Evolutionary conservation across 2,113 vertebrate genomes (phyloP), one percentile per base, ranked within the genome.

Genomic region (Austrofundulus limnaeus): DNA sequence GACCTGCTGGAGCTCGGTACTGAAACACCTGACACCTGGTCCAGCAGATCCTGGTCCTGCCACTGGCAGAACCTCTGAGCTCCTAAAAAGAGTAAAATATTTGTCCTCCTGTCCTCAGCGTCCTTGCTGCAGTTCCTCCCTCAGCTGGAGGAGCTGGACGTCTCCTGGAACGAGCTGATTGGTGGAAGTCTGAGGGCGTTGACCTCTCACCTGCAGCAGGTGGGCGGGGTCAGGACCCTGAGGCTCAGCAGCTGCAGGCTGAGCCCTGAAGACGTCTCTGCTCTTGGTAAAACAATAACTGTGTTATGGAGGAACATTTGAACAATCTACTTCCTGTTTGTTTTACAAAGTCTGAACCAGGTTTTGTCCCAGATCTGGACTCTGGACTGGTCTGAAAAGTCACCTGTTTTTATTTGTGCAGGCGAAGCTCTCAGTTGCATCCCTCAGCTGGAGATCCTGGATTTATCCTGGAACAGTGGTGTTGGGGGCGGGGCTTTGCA

Each of bases 141-240:
- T 46, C 88, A 90, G 66, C 74, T 96, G 87, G 94, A 96, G 86
- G 92, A 95, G 81, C 25, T 96, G 75, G 92, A 92, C 55, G 55
- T 97, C 49, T 97, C 95, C 48, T 98, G 96, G 95, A 97, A 96
- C 52, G 83, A 93, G 52, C 88, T 90, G 63, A 77, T 95, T 61
- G 94, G 94, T 23, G 93, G 94, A 5, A 73, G 84, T 48, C 65
- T 98, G 66, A 78, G 49, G 20, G 75, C 72, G 19, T 46, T 97
- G 69, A 91, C 91, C 57, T 84, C 80, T 75, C 90, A 94, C 52
- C 80, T 96, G 25, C 92, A 90, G 65, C 91, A 92, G 0, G 59
- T 90, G 68, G 84, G 68, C 47, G 83, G 90, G 54, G 62, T 95
- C 72, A 92, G 91, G 83, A 73, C 84, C 8, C 89, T 98, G 71